Evolutionary conservation across 2,888 invertebrate species (phyloP).

Genomic region (Platycheirus rosarum): DNA sequence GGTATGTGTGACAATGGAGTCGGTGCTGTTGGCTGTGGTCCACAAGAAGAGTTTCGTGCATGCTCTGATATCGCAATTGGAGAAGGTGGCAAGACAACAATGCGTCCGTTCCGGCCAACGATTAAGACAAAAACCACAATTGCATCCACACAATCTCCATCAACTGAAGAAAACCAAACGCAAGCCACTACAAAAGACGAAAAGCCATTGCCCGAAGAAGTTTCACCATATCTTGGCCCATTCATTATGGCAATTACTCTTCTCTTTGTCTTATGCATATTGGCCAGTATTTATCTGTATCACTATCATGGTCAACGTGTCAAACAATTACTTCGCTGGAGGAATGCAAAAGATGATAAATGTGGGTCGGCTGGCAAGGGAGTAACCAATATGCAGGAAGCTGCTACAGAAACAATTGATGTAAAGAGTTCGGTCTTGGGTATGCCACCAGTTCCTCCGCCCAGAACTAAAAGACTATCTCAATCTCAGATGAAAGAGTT

Average conservation of each 20-base stretch:
- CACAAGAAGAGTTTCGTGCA: slow-evolving; percentile 93
- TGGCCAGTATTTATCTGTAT: slow-evolving; percentile 88
- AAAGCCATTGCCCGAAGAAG: slow-evolving; percentile 77
- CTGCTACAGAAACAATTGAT: slow-evolving; percentile 44
- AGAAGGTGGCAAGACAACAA: slow-evolving; percentile 82
- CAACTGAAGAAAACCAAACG: slow-evolving; percentile 61
- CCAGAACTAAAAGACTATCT: slow-evolving; percentile 79
- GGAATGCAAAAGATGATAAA: slow-evolving; percentile 73
- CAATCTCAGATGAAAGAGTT: slow-evolving; percentile 78
- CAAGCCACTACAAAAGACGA: slow-evolving; percentile 73
- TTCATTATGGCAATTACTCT: slow-evolving; percentile 87
- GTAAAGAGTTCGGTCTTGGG: slow-evolving; percentile 40
- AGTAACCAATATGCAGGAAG: slow-evolving; percentile 54
- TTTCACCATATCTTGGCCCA: slow-evolving; percentile 83
- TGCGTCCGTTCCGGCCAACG: slow-evolving; percentile 82
- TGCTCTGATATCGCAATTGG: slow-evolving; percentile 92
- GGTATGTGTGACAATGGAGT: slow-evolving; percentile 88
- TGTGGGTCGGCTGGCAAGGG: slow-evolving; percentile 34
- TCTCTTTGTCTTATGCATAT: slow-evolving; percentile 86
- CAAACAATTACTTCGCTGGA: slow-evolving; percentile 85
- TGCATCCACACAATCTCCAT: slow-evolving; percentile 65
- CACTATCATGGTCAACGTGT: slow-evolving; percentile 89
- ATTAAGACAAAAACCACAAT: slow-evolving; percentile 77
- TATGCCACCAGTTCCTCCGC: slow-evolving; percentile 79
- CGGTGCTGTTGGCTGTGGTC: slow-evolving; percentile 93